Evolutionary conservation across 1,140 invertebrate genomes (phyloP).

Genomic region (Eumaeus atala): DNA sequence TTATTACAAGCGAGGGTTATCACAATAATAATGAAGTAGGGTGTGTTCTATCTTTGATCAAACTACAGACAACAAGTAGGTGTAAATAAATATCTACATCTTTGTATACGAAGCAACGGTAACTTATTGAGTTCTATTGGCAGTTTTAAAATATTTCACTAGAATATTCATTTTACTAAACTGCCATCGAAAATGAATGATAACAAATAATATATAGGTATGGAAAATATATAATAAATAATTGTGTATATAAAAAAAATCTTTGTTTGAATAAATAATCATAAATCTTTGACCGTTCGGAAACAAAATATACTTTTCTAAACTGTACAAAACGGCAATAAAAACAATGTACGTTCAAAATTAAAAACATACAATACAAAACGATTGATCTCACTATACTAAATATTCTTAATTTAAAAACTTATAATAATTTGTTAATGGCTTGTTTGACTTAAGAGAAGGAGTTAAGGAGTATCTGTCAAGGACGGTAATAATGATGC

Average conservation of each 20-base stretch:
- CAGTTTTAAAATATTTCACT: constrained; percentile 46
- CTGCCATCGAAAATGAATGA: constrained; percentile 30
- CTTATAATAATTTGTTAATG: constrained; percentile 60
- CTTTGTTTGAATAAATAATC: constrained; percentile 46
- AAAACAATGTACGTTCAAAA: constrained; percentile 43
- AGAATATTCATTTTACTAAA: constrained; percentile 42
- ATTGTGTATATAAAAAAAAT: constrained; percentile 10
- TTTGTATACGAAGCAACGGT: constrained; percentile 62
- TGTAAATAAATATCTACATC: constrained; percentile 38
- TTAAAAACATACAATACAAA: constrained; percentile 62
- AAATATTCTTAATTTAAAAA: constrained; percentile 53
- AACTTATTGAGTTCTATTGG: constrained; percentile 56
- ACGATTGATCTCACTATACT: constrained; percentile 48
- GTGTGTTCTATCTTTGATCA: constrained; percentile 9
- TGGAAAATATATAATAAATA: constrained; percentile 36
- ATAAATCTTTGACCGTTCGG: constrained; percentile 64
- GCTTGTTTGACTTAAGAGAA: constrained; percentile 61
- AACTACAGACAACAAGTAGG: constrained; percentile 1
- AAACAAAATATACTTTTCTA: constrained; percentile 65
- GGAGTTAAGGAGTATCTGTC: constrained; percentile 35
- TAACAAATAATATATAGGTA: constrained; percentile 8
- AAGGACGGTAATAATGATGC: constrained; percentile 65
- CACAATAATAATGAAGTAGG: constrained; percentile 41
- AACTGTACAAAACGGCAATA: constrained; percentile 53
- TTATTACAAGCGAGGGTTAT: constrained; percentile 74